Conservation (phyloP, 2,797 vertebrate genomes). For the Eremophila alpestris region DNA sequence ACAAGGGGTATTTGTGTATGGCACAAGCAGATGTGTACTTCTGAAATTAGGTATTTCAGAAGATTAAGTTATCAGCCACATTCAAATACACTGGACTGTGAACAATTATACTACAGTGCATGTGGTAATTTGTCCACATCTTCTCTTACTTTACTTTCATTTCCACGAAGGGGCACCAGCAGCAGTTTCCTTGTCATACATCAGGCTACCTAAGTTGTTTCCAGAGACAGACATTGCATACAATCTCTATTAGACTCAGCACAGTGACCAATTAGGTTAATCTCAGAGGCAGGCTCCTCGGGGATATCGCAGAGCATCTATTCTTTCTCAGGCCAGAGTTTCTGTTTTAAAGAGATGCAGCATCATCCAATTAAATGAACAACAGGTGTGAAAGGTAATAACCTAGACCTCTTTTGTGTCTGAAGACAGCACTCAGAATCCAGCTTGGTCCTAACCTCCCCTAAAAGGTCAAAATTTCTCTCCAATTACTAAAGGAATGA, state of each 20-base stretch:
- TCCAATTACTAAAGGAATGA: slow-evolving; percentile 49
- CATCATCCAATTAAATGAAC: slow-evolving; percentile 58
- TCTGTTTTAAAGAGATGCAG: slow-evolving; percentile 52
- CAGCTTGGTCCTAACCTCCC: slow-evolving; percentile 40
- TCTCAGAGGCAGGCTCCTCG: slow-evolving; percentile 58
- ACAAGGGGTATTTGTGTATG: neutral
- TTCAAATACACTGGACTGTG: neutral
- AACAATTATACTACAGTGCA: neutral
- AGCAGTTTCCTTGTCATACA: neutral
- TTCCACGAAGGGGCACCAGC: neutral
- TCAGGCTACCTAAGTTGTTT: neutral
- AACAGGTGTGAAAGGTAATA: slow-evolving; percentile 49
- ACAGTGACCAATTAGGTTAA: slow-evolving; percentile 68
- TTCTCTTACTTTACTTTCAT: neutral
- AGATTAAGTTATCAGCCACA: neutral
- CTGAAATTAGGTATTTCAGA: neutral
- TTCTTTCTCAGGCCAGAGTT: slow-evolving; percentile 10
- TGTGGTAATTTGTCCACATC: neutral
- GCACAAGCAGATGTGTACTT: neutral
- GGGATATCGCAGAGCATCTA: slow-evolving; percentile 19
- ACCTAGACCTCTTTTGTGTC: slow-evolving; percentile 32
- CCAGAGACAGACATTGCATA: neutral
- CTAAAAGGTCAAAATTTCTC: slow-evolving; percentile 36
- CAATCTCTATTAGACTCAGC: slow-evolving; percentile 24
- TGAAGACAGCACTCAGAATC: slow-evolving; percentile 44